Conservation (phyloP, 2,797 vertebrate genomes). For the Gymnoscopelus microlampas region DNA sequence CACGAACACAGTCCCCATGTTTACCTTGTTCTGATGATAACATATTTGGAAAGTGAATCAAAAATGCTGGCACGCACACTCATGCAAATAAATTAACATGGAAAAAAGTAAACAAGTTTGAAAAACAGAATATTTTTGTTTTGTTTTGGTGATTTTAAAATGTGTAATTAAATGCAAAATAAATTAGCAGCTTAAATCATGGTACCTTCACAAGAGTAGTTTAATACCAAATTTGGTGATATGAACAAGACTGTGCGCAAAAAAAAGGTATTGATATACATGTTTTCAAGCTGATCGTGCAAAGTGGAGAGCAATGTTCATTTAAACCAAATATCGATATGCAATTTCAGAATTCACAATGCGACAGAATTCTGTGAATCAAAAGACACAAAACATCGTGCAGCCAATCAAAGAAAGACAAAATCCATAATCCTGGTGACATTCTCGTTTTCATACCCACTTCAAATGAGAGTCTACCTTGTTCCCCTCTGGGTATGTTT, state of each 20-base stretch:
- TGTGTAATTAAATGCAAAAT: slow-evolving; percentile 58
- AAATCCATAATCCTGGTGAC: neutral
- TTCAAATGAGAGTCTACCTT: neutral
- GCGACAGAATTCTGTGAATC: slow-evolving; percentile 15
- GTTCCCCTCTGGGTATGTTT: neutral
- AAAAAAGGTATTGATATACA: slow-evolving; percentile 11
- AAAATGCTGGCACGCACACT: slow-evolving; percentile 49
- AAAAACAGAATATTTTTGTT: slow-evolving; percentile 52
- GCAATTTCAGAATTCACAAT: slow-evolving; percentile 46
- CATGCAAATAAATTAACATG: slow-evolving; percentile 83
- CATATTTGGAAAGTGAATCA: slow-evolving; percentile 45
- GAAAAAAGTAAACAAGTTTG: slow-evolving; percentile 69
- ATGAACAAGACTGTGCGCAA: slow-evolving; percentile 35
- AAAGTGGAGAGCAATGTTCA: slow-evolving; percentile 26
- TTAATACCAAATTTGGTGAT: slow-evolving; percentile 41
- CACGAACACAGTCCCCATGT: slow-evolving; percentile 52
- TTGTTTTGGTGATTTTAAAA: slow-evolving; percentile 56
- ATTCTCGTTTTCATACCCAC: neutral
- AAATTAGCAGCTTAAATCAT: slow-evolving; percentile 74
- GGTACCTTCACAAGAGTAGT: slow-evolving; percentile 64
- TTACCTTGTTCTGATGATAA: slow-evolving; percentile 21
- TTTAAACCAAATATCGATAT: slow-evolving; percentile 49
- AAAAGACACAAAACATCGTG: slow-evolving; percentile 39
- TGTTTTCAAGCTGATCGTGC: slow-evolving; percentile 54
- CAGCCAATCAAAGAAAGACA: slow-evolving; percentile 37